phyloP scores from a whole-genome alignment of 2,797 vertebrate species.

The Dendrocincla tyrannina region DNA sequence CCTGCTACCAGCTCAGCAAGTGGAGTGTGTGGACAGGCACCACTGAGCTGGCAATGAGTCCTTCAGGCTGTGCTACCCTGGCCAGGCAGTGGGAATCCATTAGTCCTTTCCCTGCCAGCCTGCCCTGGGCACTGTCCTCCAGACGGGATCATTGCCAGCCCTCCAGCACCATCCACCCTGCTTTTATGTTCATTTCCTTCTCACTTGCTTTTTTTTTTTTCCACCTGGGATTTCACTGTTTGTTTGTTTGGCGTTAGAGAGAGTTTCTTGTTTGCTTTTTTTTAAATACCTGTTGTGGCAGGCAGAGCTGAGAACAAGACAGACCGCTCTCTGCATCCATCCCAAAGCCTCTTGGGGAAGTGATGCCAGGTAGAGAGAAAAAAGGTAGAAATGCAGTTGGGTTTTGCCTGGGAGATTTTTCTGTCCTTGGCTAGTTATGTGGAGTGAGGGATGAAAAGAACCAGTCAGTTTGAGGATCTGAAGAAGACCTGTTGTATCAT shows the following conservation, averaged over 20 bases:
- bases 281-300: slow-evolving; percentile 28
- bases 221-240: not conserved
- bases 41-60: not conserved
- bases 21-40: not conserved
- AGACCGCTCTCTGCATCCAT: not conserved
- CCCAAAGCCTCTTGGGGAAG: not conserved
- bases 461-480: not conserved
- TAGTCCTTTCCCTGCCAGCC: not conserved
- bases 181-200: slow-evolving; percentile 18
- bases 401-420: not conserved
- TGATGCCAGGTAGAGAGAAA: not conserved
- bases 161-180: not conserved
- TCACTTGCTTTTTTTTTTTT: not conserved
- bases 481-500: not conserved
- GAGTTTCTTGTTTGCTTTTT: slow-evolving; percentile 14
- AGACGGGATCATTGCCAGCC: not conserved
- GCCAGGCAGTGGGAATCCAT: not conserved
- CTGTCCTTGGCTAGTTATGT: not conserved
- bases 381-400: not conserved
- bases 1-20: not conserved
- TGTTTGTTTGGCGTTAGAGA: not conserved
- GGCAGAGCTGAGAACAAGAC: not conserved
- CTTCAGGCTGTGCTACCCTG: not conserved
- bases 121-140: not conserved
- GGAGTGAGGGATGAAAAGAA: not conserved